Percentiles rank a stretch among this genome's conserved stretches.
phyloP scores from a whole-genome alignment of 2,797 vertebrate genomes.

The Myotis findleyi region DNA sequence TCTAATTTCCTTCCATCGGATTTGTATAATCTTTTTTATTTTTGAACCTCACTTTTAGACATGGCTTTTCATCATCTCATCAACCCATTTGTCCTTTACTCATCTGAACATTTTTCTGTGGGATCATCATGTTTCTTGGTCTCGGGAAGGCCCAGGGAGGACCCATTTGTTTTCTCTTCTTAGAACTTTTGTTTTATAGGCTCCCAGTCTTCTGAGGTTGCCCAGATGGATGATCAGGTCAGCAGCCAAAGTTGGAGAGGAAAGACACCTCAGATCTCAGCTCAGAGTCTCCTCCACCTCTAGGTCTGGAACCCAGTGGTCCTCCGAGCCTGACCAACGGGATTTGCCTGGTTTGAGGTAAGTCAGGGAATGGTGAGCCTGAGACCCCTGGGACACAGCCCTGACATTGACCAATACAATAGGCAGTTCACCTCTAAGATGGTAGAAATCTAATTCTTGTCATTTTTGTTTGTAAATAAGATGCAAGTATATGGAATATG shows the following conservation, averaged over 20 bases:
- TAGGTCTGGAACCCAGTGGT: not conserved
- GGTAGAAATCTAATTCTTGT: not conserved
- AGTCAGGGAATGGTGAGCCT: not conserved
- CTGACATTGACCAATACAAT: fast-evolving
- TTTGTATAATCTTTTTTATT: not conserved
- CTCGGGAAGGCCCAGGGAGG: not conserved
- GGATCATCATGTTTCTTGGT: not conserved
- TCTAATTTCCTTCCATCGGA: not conserved
- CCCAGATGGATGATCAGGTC: not conserved
- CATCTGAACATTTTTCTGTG: not conserved
- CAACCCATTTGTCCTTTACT: not conserved
- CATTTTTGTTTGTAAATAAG: not conserved
- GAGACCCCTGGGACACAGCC: no score
- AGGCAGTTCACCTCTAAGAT: not conserved
- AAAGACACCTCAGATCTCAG: not conserved
- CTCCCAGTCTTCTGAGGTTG: not conserved
- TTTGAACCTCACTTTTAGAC: not conserved
- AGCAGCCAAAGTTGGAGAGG: not conserved
- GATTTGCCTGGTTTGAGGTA: not conserved
- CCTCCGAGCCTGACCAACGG: not conserved
- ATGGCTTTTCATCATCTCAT: not conserved
- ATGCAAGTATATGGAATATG: not conserved
- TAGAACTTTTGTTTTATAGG: not conserved
- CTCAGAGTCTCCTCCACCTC: not conserved
- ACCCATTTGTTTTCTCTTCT: not conserved